A percentile compares a stretch with the other conserved stretches of the same genome.
Evolutionary conservation across 2,888 invertebrate genomes (phyloP).

Genomic region (Phoronis australis): DNA sequence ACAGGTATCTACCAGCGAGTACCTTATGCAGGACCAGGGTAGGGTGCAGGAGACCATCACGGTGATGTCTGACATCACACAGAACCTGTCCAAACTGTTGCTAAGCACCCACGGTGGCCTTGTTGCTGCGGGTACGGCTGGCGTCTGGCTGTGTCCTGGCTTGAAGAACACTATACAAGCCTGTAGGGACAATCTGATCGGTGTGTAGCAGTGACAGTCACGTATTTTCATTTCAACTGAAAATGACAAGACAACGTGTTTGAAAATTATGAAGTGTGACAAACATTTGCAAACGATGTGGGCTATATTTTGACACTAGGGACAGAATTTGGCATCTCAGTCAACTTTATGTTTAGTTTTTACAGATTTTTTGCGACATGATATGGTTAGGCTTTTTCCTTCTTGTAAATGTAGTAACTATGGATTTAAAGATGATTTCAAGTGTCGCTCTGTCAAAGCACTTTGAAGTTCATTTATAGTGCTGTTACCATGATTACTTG

Average conservation of each 20-base stretch:
- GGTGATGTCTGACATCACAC: constrained; percentile 32
- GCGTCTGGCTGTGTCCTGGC: constrained; percentile 40
- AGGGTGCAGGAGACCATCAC: no score
- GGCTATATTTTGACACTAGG: background rate
- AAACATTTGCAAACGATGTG: background rate
- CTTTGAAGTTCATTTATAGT: background rate
- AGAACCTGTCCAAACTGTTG: constrained; percentile 26
- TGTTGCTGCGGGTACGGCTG: constrained; percentile 27
- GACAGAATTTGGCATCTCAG: no score
- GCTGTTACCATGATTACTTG: background rate
- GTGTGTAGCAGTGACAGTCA: constrained; percentile 12
- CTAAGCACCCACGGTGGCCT: constrained; percentile 31
- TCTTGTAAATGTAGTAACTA: background rate
- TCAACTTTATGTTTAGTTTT: background rate
- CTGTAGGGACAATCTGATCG: constrained; percentile 38
- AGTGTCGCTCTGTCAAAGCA: background rate
- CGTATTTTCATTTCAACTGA: background rate
- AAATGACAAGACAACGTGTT: background rate
- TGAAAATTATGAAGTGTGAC: no score
- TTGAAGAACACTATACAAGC: constrained; percentile 33
- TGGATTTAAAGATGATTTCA: background rate
- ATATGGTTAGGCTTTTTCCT: background rate
- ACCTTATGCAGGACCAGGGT: constrained; percentile 34
- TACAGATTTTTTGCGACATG: background rate
- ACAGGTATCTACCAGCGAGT: no score